Conservation (phyloP, 2,888 invertebrate genomes). For the Euclidia mi region DNA sequence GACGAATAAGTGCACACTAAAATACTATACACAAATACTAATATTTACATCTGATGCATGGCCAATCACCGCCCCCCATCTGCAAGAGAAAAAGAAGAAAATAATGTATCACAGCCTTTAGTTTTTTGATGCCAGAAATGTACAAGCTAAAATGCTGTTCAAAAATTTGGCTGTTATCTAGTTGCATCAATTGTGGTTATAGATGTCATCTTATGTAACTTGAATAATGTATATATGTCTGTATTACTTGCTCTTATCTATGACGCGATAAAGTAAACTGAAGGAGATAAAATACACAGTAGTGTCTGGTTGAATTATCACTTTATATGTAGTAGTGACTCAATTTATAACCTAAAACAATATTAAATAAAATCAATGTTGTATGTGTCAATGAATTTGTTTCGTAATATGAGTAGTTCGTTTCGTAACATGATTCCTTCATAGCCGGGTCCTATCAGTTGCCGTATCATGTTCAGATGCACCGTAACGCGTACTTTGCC, state of each 20-base stretch:
- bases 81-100: constrained; percentile 81
- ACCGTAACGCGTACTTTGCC: too few relatives aligned
- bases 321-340: too few relatives aligned
- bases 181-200: constrained; percentile 27
- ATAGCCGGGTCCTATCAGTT: too few relatives aligned
- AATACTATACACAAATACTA: constrained; percentile 79
- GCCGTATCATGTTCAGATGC: too few relatives aligned
- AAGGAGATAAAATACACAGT: too few relatives aligned
- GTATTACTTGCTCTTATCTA: constrained; percentile 15
- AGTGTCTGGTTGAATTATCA: too few relatives aligned
- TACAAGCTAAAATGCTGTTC: constrained; percentile 21
- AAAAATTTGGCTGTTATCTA: constrained; percentile 26
- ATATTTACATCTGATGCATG: constrained; percentile 82
- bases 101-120: constrained; percentile 79
- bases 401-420: too few relatives aligned
- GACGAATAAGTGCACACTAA: constrained; percentile 72
- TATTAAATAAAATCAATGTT: too few relatives aligned
- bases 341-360: too few relatives aligned
- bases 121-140: constrained; percentile 68
- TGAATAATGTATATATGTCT: background rate
- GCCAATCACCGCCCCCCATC: constrained; percentile 68
- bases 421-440: too few relatives aligned
- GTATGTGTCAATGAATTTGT: too few relatives aligned
- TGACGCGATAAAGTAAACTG: background rate
- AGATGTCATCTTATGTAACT: constrained; percentile 20